phyloP scores from a whole-genome alignment of 2,113 vertebrate genomes.

The Cynocephalus volans region DNA sequence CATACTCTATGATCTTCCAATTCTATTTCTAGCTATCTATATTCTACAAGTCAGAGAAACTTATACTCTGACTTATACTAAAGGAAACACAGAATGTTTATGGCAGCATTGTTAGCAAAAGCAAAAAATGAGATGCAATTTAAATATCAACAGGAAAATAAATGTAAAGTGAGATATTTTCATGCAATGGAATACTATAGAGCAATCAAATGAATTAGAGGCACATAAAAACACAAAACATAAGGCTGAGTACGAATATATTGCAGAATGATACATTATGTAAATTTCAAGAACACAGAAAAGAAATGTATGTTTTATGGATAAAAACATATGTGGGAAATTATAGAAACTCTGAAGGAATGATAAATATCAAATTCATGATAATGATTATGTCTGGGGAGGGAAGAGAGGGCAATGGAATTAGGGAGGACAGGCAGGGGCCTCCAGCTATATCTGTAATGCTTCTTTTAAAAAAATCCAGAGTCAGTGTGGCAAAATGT shows the following conservation, averaged over 20 bases:
- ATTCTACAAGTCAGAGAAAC: neutral
- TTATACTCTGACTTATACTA: neutral
- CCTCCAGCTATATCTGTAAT: neutral
- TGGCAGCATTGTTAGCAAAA: neutral
- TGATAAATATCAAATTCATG: neutral
- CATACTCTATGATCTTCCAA: neutral
- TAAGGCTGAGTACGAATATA: neutral
- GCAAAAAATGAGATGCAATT: neutral
- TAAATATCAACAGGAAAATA: neutral
- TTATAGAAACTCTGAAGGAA: neutral
- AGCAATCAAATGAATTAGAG: neutral
- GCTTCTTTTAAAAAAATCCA: neutral
- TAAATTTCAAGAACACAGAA: conserved; percentile 7
- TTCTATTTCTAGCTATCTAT: neutral
- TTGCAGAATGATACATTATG: neutral
- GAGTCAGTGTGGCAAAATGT: neutral
- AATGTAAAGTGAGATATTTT: conserved; percentile 8
- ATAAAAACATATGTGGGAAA: neutral
- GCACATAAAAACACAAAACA: neutral
- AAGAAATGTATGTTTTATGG: neutral
- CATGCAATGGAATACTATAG: neutral
- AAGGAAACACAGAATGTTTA: neutral
- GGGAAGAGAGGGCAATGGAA: no score
- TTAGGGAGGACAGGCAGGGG: no score
- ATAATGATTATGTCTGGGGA: neutral